Evolutionary conservation across 2,113 vertebrate genomes (phyloP).

Genomic region (Euleptes europaea): DNA sequence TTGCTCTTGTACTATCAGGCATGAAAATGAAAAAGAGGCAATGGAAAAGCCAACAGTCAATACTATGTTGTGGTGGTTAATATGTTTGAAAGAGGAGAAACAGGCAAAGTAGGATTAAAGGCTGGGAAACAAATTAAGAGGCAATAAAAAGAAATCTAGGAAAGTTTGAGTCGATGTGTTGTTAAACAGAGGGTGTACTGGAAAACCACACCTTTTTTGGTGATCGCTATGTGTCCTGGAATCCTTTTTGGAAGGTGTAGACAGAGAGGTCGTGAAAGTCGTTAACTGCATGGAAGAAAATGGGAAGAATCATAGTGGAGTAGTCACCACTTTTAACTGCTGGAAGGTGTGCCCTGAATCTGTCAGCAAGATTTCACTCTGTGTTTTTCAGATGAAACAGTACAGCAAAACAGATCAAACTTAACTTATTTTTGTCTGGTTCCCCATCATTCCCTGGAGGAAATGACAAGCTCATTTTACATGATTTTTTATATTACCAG

Average conservation of each 20-base stretch:
- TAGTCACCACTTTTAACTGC: conserved; percentile 61
- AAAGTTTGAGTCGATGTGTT: conserved; percentile 23
- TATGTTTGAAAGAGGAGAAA: background rate
- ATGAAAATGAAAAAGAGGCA: background rate
- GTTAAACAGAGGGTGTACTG: conserved; percentile 26
- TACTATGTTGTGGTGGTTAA: background rate
- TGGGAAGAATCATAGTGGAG: conserved; percentile 52
- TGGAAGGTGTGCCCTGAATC: conserved; percentile 70
- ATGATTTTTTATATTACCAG: conserved; percentile 45
- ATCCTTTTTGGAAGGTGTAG: conserved; percentile 68
- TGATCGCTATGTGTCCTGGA: conserved; percentile 66
- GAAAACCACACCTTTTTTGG: conserved; percentile 23
- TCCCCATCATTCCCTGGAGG: conserved; percentile 57
- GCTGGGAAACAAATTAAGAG: conserved; percentile 14
- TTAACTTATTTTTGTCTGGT: conserved; percentile 56
- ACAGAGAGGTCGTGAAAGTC: conserved; percentile 72
- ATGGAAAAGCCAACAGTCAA: background rate
- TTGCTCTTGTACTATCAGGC: background rate
- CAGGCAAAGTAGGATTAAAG: conserved; percentile 2
- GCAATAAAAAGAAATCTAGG: background rate
- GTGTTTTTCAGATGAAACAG: conserved; percentile 61
- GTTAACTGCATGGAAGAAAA: conserved; percentile 56
- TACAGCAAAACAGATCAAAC: conserved; percentile 68
- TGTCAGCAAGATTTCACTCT: conserved; percentile 74
- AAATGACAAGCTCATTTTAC: conserved; percentile 60